phyloP scores from a whole-genome alignment of 92 coral and sea anemone genomes.

The Bergia puertoricense region DNA sequence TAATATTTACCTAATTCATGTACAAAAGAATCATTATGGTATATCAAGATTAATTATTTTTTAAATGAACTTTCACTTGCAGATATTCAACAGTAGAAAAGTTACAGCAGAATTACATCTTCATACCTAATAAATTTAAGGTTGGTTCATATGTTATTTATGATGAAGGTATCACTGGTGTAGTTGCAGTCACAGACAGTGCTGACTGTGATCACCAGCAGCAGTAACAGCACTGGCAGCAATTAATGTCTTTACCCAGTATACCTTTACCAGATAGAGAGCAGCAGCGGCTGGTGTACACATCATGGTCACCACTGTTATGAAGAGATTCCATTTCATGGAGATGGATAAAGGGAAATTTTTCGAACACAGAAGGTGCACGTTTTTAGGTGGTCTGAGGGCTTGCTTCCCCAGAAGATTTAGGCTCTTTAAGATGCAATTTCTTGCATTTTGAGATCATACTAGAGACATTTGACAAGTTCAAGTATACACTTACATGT shows the following conservation, averaged over 20 bases:
- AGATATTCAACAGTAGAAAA: slow-evolving; percentile 97
- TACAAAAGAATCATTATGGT: neutral
- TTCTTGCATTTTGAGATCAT: neutral
- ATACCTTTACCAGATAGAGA: neutral
- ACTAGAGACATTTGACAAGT: neutral
- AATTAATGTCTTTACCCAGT: neutral
- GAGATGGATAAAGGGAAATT: too few species aligned
- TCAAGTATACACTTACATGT: neutral
- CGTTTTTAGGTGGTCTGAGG: neutral
- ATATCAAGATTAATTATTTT: neutral
- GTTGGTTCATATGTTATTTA: slow-evolving; percentile 33
- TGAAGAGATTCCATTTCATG: neutral
- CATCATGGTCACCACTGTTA: neutral
- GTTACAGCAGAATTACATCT: slow-evolving; percentile 90
- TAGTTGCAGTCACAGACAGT: neutral
- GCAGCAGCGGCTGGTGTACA: neutral
- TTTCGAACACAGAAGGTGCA: too few species aligned
- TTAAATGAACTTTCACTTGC: neutral
- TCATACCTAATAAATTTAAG: slow-evolving; percentile 94
- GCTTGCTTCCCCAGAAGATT: neutral
- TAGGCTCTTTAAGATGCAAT: neutral
- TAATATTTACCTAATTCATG: too few species aligned
- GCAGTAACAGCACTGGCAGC: neutral
- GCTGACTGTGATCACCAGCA: too few species aligned
- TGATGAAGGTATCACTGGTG: neutral